Conservation (phyloP, 2,888 invertebrate species). For the Cecidostiba fungosa region DNA sequence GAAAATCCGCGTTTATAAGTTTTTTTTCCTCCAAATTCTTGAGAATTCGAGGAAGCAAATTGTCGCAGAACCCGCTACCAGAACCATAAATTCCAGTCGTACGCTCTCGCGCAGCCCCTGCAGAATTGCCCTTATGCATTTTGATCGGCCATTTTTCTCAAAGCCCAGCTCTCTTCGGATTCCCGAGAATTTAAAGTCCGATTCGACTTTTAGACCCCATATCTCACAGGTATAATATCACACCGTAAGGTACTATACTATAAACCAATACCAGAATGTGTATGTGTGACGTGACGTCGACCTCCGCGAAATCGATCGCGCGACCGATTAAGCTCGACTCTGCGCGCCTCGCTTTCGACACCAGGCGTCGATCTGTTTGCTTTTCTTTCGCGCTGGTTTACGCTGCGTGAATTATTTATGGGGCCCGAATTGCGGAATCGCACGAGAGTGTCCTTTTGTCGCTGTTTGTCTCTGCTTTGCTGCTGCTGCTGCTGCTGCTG, state of each 20-base stretch:
- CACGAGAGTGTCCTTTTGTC: neutral
- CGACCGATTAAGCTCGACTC: slow-evolving; percentile 35
- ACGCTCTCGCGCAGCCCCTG: neutral
- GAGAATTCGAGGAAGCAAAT: too few relatives aligned
- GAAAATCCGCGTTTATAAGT: too few relatives aligned
- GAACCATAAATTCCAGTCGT: slow-evolving; percentile 37
- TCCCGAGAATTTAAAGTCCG: neutral
- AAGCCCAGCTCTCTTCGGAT: neutral
- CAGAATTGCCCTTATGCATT: slow-evolving; percentile 43
- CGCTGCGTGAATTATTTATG: slow-evolving; percentile 32
- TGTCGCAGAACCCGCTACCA: neutral
- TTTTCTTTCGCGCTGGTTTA: slow-evolving; percentile 23
- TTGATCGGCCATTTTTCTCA: slow-evolving; percentile 48
- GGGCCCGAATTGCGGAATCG: slow-evolving; percentile 18
- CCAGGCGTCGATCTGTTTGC: neutral
- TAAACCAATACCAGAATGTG: neutral
- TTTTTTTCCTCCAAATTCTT: neutral
- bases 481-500: neutral
- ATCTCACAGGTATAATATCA: neutral
- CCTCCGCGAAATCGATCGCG: slow-evolving; percentile 29
- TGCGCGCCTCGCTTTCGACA: neutral
- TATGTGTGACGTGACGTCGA: neutral
- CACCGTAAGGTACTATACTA: neutral
- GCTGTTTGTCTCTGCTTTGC: neutral
- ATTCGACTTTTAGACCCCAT: neutral